Evolutionary conservation across 2,888 invertebrate genomes (phyloP).

Genomic region (Enchytraeus crypticus): DNA sequence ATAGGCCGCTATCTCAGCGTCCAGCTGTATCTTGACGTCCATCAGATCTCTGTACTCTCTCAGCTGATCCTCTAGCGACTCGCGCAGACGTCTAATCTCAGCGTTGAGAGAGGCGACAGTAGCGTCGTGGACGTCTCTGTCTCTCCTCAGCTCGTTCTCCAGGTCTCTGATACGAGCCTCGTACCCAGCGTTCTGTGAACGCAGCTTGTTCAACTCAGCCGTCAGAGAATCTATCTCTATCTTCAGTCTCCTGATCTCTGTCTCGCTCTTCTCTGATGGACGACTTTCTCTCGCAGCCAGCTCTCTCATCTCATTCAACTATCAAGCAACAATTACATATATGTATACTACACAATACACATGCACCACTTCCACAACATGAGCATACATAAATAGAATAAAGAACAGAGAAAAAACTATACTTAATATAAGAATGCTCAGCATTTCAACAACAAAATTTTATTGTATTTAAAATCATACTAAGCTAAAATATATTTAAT

Average conservation of each 20-base stretch:
- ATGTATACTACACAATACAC: too few relatives aligned
- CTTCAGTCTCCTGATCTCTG: constrained; percentile 70
- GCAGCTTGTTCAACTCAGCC: constrained; percentile 61
- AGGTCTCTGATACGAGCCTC: constrained; percentile 68
- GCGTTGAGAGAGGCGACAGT: constrained; percentile 64
- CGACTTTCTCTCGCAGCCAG: constrained; percentile 47
- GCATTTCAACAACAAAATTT: too few relatives aligned
- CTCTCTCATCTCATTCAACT: constrained; percentile 65
- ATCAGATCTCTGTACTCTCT: constrained; percentile 91
- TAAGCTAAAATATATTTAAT: too few relatives aligned
- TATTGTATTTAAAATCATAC: too few relatives aligned
- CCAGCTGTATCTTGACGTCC: constrained; percentile 88
- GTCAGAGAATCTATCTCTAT: constrained; percentile 67
- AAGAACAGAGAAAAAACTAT: too few relatives aligned
- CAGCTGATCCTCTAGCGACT: constrained; percentile 80
- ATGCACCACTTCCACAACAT: too few relatives aligned
- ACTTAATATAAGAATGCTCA: too few relatives aligned
- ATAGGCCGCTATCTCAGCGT: constrained; percentile 83
- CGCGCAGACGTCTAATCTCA: constrained; percentile 77
- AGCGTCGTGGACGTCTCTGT: constrained; percentile 72
- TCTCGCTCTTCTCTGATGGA: constrained; percentile 65
- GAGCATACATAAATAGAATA: too few relatives aligned
- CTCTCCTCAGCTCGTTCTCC: constrained; percentile 79
- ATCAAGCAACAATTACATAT: too few relatives aligned
- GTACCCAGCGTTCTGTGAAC: constrained; percentile 29